Evolutionary conservation across 2,888 invertebrate genomes (phyloP), one percentile per base, ranked within the genome.

Genomic region (Sminthurides aquaticus): DNA sequence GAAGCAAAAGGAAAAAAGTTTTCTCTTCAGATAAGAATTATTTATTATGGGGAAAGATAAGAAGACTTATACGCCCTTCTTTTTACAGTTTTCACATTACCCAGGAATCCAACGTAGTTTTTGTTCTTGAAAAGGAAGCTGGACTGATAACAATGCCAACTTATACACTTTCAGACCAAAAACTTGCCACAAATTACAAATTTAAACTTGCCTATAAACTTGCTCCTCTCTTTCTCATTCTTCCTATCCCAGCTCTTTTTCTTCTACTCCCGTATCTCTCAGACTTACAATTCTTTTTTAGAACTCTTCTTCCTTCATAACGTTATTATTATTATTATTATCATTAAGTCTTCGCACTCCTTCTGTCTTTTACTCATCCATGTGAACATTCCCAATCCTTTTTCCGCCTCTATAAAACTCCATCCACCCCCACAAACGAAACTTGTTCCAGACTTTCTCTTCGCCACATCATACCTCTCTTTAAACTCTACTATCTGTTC

Each of bases 141-240:
- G 34, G n/a, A 58, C 62, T 64, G 64, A 64, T 64, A 64, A 64
- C 64, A 64, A 64, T 58, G 43, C 54, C 57, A 64, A 64, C 54
- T 58, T 58, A 52, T 58, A 62, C 62, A 62, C 62, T 62, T 61
- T 58, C 57, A 15, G 5, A 49, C 58, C 52, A 29, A 62, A 64
- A 64, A 64, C 58, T 64, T 64, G 64, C 58, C 64, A 58, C 54
- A 58, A 64, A 64, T 64, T 64, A 63, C 63, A 64, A 64, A 64
- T 64, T 58, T 64, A 34, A 64, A 64, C 58, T 64, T 64, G 58
- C 49, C 28, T 55, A 26, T 34, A 34, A 34, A 34, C 43, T 34
- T 34, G 15, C 43, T 11, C n/a, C 43, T 34, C 43, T 34, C 15
- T 15, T 34, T 34, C 43, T 34, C n/a, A 25, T 5, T 48, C 59